A percentile compares a stretch with the other conserved stretches of the same genome.
Conservation (phyloP, 2,113 vertebrate genomes). For the Oreotrochilus melanogaster region DNA sequence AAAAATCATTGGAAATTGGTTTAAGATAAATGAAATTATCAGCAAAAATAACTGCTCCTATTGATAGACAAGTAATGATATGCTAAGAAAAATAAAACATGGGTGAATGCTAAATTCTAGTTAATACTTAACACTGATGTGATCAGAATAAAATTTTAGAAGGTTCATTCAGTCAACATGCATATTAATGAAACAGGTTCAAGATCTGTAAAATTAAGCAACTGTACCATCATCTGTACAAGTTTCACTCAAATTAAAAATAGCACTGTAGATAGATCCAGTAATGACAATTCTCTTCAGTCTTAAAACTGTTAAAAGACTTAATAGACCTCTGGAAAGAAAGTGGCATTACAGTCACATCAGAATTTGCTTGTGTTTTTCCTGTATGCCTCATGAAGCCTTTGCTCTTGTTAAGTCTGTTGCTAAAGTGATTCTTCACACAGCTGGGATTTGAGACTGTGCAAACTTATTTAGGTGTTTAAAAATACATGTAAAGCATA, state of each 20-base stretch:
- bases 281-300: conserved; percentile 17
- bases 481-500: neutral
- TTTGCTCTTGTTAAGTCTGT: neutral
- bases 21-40: conserved; percentile 57
- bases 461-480: neutral
- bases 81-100: conserved; percentile 57
- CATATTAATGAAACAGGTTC: conserved; percentile 49
- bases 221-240: conserved; percentile 2
- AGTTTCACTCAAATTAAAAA: conserved; percentile 33
- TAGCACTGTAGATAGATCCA: neutral
- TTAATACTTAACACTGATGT: conserved; percentile 76
- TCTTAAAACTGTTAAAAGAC: conserved; percentile 31
- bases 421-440: conserved; percentile 28
- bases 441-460: conserved; percentile 25
- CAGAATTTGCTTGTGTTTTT: neutral
- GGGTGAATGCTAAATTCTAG: conserved; percentile 24
- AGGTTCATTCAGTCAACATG: conserved; percentile 41
- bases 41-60: neutral
- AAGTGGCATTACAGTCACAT: neutral
- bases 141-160: conserved; percentile 76
- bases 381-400: neutral
- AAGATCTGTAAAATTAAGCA: conserved; percentile 60
- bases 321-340: conserved; percentile 37
- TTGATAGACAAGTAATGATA: conserved; percentile 24
- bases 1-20: neutral